Conservation (phyloP, 2,113 vertebrate species). For the Xenus cinereus region DNA sequence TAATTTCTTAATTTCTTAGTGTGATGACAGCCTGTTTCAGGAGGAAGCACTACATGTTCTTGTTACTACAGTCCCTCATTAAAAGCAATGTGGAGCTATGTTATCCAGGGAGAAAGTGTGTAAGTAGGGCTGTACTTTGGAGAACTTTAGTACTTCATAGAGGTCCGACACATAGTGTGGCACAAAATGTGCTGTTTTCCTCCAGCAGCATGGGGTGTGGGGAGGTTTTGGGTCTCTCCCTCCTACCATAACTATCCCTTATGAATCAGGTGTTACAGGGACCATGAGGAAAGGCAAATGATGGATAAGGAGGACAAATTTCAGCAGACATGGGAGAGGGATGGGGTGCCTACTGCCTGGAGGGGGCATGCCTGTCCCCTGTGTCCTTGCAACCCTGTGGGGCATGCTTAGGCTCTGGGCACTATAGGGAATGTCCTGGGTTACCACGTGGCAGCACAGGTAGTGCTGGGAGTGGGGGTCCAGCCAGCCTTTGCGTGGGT, state of each 20-base stretch:
- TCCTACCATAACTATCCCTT: background rate
- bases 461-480: background rate
- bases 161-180: background rate
- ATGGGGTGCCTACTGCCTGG: background rate
- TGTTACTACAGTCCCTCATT: background rate
- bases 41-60: background rate
- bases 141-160: background rate
- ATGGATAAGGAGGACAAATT: background rate
- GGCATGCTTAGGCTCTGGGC: background rate
- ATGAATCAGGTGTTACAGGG: background rate
- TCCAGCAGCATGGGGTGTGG: background rate
- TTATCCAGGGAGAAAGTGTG: background rate
- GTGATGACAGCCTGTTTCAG: background rate
- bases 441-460: background rate
- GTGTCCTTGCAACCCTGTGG: background rate
- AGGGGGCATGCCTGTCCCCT: fast-evolving
- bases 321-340: fast-evolving
- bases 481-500: background rate
- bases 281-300: background rate
- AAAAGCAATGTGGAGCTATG: background rate
- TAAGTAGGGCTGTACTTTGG: background rate
- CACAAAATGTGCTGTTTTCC: background rate
- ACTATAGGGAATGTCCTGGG: background rate
- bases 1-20: background rate
- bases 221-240: background rate